Evolutionary conservation across 2,113 vertebrate species (phyloP).

Genomic region (Aldabrachelys gigantea): DNA sequence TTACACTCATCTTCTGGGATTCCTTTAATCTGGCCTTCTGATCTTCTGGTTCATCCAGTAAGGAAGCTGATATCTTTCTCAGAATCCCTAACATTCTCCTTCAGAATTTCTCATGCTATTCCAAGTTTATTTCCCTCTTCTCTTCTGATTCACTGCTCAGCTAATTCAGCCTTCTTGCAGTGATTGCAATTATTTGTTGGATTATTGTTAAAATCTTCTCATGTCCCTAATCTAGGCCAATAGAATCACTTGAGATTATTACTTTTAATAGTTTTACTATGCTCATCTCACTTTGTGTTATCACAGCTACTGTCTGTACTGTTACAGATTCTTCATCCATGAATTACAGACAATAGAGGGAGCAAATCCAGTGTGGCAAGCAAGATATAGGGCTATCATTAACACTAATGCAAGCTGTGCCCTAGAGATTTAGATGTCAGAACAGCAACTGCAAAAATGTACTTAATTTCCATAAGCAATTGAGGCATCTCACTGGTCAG

Average conservation of each 20-base stretch:
- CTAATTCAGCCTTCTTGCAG: neutral
- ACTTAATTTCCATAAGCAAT: neutral
- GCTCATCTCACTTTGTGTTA: neutral
- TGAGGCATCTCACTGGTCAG: neutral
- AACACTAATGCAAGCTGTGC: neutral
- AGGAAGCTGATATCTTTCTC: neutral
- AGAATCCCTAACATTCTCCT: neutral
- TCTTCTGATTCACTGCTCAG: neutral
- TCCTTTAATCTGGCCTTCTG: neutral
- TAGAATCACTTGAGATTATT: neutral
- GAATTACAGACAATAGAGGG: neutral
- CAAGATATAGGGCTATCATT: neutral
- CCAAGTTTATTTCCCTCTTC: neutral
- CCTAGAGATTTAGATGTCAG: neutral
- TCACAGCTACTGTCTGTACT: neutral
- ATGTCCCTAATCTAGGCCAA: neutral
- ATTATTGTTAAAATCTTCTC: neutral
- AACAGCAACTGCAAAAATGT: neutral
- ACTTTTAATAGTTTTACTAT: neutral
- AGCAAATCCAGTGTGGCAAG: neutral
- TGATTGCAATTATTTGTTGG: neutral
- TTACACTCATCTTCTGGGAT: neutral
- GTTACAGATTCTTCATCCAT: constrained; percentile 29
- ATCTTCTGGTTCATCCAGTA: neutral
- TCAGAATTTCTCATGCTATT: too few relatives aligned